phyloP scores from a whole-genome alignment of 2,113 vertebrate genomes.

The Paramisgurnus dabryanus region DNA sequence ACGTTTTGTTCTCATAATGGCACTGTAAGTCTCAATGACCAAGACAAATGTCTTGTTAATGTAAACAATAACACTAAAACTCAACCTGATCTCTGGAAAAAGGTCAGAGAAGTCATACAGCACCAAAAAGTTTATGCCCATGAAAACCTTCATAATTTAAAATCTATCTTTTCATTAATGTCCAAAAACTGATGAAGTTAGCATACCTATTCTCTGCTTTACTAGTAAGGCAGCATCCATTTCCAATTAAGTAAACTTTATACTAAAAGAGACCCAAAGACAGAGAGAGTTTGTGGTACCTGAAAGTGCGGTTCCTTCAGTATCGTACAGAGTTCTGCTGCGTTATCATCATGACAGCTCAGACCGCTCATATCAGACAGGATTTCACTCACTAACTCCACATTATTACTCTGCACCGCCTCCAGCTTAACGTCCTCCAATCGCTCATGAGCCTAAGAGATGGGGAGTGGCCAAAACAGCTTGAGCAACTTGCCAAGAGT shows the following conservation, averaged over 20 bases:
- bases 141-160: too few species aligned
- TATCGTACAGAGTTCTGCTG: conserved; percentile 86
- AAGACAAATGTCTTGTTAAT: too few species aligned
- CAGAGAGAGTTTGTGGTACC: conserved; percentile 67
- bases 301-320: conserved; percentile 95
- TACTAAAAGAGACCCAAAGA: not conserved
- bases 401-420: conserved; percentile 91
- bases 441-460: conserved; percentile 88
- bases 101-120: too few species aligned
- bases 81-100: too few species aligned
- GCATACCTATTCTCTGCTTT: not conserved
- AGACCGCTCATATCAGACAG: conserved; percentile 87
- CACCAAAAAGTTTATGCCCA: too few species aligned
- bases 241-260: not conserved
- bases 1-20: too few species aligned
- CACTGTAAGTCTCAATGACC: too few species aligned
- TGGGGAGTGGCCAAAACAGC: conserved; percentile 3
- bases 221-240: not conserved
- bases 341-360: conserved; percentile 79
- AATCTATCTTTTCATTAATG: too few species aligned
- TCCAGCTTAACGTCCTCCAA: conserved; percentile 93
- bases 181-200: too few species aligned
- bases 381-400: conserved; percentile 92
- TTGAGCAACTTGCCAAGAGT: conserved; percentile 30
- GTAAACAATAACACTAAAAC: too few species aligned